A percentile compares a stretch with the other conserved stretches of the same genome.
Conservation (phyloP, 2,888 invertebrate genomes). For the Dynastes maya region DNA sequence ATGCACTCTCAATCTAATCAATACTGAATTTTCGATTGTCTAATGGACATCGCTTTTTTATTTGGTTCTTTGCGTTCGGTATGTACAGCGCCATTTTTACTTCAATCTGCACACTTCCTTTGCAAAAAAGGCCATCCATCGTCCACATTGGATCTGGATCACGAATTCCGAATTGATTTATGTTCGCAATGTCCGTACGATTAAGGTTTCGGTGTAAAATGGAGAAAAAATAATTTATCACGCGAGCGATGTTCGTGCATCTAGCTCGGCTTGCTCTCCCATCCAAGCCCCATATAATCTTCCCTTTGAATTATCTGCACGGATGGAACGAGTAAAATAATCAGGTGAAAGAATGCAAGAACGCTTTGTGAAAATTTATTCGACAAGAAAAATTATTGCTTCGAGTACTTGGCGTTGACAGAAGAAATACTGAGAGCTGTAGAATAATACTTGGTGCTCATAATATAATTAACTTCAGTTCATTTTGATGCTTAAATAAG, state of each 20-base stretch:
- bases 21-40: slow-evolving; percentile 58
- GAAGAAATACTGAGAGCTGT: background rate
- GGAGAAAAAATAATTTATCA: slow-evolving; percentile 43
- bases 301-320: slow-evolving; percentile 33
- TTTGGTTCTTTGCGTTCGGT: background rate
- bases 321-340: slow-evolving; percentile 30
- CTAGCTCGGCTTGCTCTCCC: slow-evolving; percentile 12
- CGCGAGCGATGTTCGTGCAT: slow-evolving; percentile 34
- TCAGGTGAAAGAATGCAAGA: slow-evolving; percentile 23
- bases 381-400: slow-evolving; percentile 1
- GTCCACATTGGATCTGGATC: slow-evolving; percentile 25
- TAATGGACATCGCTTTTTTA: slow-evolving; percentile 48
- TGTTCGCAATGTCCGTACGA: slow-evolving; percentile 31
- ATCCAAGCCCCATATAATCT: slow-evolving; percentile 14
- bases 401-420: slow-evolving; percentile 2
- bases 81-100: background rate
- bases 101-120: slow-evolving; percentile 6
- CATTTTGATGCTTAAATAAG: too few species aligned
- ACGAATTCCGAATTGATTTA: slow-evolving; percentile 39
- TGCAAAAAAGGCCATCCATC: slow-evolving; percentile 24
- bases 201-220: slow-evolving; percentile 36
- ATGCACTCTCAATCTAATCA: slow-evolving; percentile 45
- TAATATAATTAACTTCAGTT: too few species aligned
- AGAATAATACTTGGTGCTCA: too few species aligned
- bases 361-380: slow-evolving; percentile 4